Evolutionary conservation across 2,797 vertebrate genomes (phyloP).

Genomic region (Kryptopterus vitreolus): DNA sequence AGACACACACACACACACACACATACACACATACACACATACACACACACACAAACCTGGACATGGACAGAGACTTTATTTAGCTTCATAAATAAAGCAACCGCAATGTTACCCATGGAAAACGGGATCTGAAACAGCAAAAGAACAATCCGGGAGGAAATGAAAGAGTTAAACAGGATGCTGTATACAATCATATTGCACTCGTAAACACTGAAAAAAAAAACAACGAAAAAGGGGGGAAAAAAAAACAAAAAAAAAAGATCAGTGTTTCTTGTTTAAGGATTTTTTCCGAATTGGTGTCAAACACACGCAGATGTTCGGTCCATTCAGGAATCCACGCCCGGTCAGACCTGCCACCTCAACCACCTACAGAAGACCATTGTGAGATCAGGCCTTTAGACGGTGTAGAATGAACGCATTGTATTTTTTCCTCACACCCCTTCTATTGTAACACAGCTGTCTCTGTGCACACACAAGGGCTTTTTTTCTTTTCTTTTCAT

Average conservation of each 20-base stretch:
- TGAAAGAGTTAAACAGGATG: background rate
- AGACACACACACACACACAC: background rate
- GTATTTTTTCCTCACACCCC: conserved; percentile 26
- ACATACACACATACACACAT: background rate
- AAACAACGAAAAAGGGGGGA: too few species aligned
- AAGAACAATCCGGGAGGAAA: background rate
- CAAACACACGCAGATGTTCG: background rate
- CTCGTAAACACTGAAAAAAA: background rate
- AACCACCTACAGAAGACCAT: conserved; percentile 4
- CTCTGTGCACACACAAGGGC: background rate
- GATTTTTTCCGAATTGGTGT: too few species aligned
- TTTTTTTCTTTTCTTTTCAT: background rate
- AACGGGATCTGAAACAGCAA: too few species aligned
- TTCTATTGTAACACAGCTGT: conserved; percentile 24
- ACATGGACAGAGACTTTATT: background rate
- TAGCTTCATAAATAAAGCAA: conserved; percentile 8
- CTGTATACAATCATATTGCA: too few species aligned
- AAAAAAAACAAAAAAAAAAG: background rate
- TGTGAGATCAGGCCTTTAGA: conserved; percentile 25
- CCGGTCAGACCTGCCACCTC: conserved; percentile 26
- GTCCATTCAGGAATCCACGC: conserved; percentile 28
- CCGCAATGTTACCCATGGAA: background rate
- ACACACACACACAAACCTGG: background rate
- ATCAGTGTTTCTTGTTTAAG: background rate
- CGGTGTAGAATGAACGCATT: conserved; percentile 17